Base-by-base conservation (phyloP, 2,888 invertebrate genomes). In the Taphrorychus bicolor region DNA sequence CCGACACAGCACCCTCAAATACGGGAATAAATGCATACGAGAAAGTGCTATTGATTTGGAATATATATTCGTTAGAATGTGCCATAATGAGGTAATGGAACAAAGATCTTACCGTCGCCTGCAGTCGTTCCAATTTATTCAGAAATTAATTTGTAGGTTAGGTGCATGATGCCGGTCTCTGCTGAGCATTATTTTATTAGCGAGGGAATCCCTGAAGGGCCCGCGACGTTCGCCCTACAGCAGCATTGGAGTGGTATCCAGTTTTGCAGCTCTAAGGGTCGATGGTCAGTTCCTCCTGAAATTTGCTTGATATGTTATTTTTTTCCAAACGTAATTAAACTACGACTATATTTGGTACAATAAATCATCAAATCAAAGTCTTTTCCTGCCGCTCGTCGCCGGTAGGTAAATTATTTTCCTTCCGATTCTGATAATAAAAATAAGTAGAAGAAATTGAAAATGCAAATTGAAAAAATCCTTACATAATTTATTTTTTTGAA, bases 111-210 rank as follows among this genome's bases (percentile, higher is more conserved):
- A n/a, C n/a, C n/a, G n/a, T n/a, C n/a, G n/a, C n/a, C n/a, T n/a
- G n/a, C n/a, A n/a, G n/a, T n/a, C n/a, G n/a, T n/a, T 66, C 56
- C 51, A 61, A 61, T 66, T 60, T 60, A 59, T 66, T 49, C 56
- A 53, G 21, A 51, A 66, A 66, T 66, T 60, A 66, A 66, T 66
- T 66, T 66, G 59, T 66, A 56, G 56, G 66, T 66, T 60, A 41
- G 56, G 32, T 49, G 40, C 61, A 52, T 45, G 51, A 66, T n/a
- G 66, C 57, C 57, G 51, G 60, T 54, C 53, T 51, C 59, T 57
- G 49, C 61, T 19, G 60, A 41, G 57, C 48, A 66, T 66, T 60
- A 66, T 61, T 61, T 66, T 66, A 66, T 60, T 66, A 60, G 61
- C 41, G 32, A 22, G 57, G 51, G 41, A 49, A 41, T 61, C 52